Conservation (phyloP, 2,888 invertebrate genomes). For the Iphiclides podalirius region DNA sequence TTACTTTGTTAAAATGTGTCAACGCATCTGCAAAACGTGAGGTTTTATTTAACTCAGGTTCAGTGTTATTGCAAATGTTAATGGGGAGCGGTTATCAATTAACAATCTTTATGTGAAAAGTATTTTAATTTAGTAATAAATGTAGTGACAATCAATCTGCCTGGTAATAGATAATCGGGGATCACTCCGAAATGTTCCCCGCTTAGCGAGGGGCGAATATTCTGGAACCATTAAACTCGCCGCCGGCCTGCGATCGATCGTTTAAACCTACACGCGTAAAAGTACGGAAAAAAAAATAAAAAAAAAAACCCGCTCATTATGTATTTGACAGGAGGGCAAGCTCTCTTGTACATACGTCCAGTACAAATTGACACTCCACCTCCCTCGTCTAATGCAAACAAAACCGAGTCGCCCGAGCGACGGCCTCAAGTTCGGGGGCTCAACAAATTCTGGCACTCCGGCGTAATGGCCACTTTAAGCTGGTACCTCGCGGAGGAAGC, state of each 20-base stretch:
- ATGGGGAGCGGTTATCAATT: no score
- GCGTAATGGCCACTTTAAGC: constrained; percentile 40
- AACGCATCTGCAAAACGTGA: no score
- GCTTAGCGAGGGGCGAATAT: constrained; percentile 2
- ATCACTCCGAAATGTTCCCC: background rate
- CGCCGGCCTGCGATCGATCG: constrained; percentile 45
- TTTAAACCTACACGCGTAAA: constrained; percentile 33
- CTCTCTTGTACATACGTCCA: constrained; percentile 40
- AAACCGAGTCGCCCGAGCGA: constrained; percentile 3
- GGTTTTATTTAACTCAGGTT: no score
- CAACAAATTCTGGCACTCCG: constrained; percentile 38
- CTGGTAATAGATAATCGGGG: no score
- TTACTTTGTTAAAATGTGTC: no score
- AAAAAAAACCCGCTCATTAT: constrained; percentile 49
- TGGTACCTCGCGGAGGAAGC: constrained; percentile 41
- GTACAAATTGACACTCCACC: constrained; percentile 35
- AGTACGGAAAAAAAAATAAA: constrained; percentile 44
- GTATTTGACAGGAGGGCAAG: constrained; percentile 61
- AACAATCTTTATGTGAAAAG: no score
- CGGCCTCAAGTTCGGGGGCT: constrained; percentile 34
- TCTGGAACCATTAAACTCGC: constrained; percentile 33
- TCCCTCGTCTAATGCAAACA: constrained; percentile 28
- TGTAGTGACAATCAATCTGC: no score
- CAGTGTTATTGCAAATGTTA: no score
- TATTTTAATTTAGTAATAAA: no score